Evolutionary conservation across 2,797 vertebrate genomes (phyloP), one percentile per base, ranked within the genome.

Genomic region (Neopelma chrysocephalum): DNA sequence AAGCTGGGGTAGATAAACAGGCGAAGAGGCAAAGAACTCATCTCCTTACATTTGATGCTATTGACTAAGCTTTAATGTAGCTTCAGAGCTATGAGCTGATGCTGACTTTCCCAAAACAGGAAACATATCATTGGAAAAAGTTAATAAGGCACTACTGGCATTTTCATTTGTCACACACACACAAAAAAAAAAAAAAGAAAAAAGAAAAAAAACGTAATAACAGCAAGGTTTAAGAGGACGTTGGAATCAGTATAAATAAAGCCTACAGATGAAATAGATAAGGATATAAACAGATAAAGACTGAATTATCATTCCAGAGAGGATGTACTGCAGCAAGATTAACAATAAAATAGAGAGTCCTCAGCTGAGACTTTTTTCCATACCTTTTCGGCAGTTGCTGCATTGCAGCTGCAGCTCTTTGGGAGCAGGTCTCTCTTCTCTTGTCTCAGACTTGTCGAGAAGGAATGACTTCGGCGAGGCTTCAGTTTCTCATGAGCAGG

Each of bases 381-480:
- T 94, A 98, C 97, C 96, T 97, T 97, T 87, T 93, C 64, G 3
- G 57, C 34, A 40, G 62, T 31, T 62, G 92, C 50, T 61, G 48
- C 75, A 81, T 79, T 47, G 0, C 23, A 96, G 82, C 95, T 94
- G 64, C 48, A 82, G 15, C 95, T 68, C 47, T 97, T 90, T 21
- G 89, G 88, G 11, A 97, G 62, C 15, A 89, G 51, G 4, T 96
- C 94, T 87, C 42, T 93, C 62, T 95, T 96, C 70, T 96, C 95
- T 53, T 90, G 91, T 42, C 70, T 95, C 27, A 48, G 31, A 36
- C 69, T 93, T n/a, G 81, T 47, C 60, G 97, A 97, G 80, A 97
- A 96, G 21, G 97, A 97, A 50, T 92, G 94, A 69, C 96, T 98
- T 93, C 91, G 91, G 5, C 13, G 82, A 77, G 87, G 90, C 50